Evolutionary conservation across 2,797 vertebrate species (phyloP).

Genomic region (Cynodonichthys magdalenae): DNA sequence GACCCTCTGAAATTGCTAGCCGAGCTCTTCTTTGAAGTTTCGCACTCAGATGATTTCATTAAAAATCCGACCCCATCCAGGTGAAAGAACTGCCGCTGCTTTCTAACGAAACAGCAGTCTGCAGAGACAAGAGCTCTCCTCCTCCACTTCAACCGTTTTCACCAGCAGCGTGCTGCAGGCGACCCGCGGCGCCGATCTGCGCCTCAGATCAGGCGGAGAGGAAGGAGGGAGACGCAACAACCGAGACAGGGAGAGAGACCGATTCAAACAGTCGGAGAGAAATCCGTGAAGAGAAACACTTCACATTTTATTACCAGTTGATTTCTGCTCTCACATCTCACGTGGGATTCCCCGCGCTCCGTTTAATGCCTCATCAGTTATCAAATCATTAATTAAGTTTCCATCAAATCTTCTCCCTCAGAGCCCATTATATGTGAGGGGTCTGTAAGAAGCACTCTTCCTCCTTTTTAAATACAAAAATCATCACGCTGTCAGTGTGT

Average conservation of each 20-base stretch:
- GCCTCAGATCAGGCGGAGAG: constrained; percentile 23
- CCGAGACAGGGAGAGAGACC: background rate
- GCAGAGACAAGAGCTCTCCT: constrained; percentile 24
- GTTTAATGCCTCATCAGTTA: constrained; percentile 53
- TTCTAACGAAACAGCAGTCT: constrained; percentile 22
- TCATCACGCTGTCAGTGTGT: constrained; percentile 6
- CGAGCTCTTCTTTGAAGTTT: constrained; percentile 32
- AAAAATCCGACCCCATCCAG: constrained; percentile 28
- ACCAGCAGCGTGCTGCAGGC: constrained; percentile 23
- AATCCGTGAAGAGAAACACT: constrained; percentile 17
- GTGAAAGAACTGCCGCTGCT: constrained; percentile 21
- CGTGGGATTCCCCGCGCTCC: constrained; percentile 38
- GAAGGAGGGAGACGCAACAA: constrained; percentile 1
- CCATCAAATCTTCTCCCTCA: constrained; percentile 46
- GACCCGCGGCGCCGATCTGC: constrained; percentile 39
- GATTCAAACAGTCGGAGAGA: constrained; percentile 15
- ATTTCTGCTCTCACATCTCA: constrained; percentile 33
- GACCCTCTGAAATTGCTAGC: constrained; percentile 21
- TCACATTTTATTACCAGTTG: constrained; percentile 20
- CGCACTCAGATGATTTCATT: constrained; percentile 28
- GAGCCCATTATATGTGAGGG: constrained; percentile 13
- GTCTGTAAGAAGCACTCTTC: constrained; percentile 4
- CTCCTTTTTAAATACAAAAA: constrained; percentile 26
- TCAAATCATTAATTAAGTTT: constrained; percentile 62
- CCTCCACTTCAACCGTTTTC: constrained; percentile 36